Conservation (phyloP, 1,140 invertebrate genomes). For the Scaptomyza pallida region DNA sequence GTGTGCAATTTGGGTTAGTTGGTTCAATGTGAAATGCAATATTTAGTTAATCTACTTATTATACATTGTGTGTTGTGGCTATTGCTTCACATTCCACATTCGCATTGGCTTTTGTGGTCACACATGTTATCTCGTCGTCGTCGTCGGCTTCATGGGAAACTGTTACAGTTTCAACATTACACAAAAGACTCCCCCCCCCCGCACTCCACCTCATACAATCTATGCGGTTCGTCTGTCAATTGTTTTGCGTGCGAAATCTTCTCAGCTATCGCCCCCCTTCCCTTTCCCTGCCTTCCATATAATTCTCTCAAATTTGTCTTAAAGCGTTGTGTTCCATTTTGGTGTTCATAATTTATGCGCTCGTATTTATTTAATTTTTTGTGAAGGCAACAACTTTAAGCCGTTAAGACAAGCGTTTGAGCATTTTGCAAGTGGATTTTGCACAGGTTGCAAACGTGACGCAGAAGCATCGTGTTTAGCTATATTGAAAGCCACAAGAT, state of each 20-base stretch:
- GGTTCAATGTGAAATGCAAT: neutral
- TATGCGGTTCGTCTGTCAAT: conserved; percentile 76
- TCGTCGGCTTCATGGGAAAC: conserved; percentile 78
- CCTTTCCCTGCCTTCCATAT: neutral
- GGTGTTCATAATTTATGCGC: conserved; percentile 62
- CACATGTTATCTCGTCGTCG: conserved; percentile 49
- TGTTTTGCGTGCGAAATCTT: conserved; percentile 76
- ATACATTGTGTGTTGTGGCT: conserved; percentile 8
- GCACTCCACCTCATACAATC: conserved; percentile 23
- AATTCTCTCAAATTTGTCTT: conserved; percentile 73
- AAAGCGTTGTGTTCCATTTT: conserved; percentile 59
- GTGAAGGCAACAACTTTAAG: conserved; percentile 44
- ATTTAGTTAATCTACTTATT: conserved; percentile 31
- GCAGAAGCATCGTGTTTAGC: conserved; percentile 12
- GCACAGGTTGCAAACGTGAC: conserved; percentile 23
- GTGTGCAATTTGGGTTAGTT: too few species aligned
- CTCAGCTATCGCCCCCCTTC: conserved; percentile 7
- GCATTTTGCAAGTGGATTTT: neutral
- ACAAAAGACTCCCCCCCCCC: conserved; percentile 10
- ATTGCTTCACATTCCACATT: conserved; percentile 54
- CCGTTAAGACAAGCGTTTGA: neutral
- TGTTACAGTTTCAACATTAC: conserved; percentile 73
- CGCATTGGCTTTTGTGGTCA: conserved; percentile 55
- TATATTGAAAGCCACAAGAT: conserved; percentile 39
- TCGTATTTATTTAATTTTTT: conserved; percentile 74